Conservation (phyloP, 2,888 invertebrate species). For the Eurytoma adleriae region DNA sequence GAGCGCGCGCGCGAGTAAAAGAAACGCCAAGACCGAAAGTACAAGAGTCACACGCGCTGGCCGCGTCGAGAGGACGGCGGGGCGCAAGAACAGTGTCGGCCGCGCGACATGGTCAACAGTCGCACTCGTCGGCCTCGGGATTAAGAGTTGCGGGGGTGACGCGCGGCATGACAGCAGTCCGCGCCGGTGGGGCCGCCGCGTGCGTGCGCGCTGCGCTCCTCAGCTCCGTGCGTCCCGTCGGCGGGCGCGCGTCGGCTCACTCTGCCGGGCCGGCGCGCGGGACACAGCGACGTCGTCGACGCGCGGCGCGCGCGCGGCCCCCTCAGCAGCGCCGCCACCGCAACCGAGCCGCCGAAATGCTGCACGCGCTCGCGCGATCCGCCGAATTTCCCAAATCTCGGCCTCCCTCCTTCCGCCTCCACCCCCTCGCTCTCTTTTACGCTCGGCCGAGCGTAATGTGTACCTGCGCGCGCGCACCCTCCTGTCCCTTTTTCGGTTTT, state of each 20-base stretch:
- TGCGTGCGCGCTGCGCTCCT: not conserved
- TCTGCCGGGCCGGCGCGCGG: slow-evolving; percentile 8
- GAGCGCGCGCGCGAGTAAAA: too few species aligned
- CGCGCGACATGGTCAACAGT: too few species aligned
- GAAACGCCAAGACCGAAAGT: too few species aligned
- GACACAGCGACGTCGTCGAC: slow-evolving; percentile 1
- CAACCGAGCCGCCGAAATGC: too few species aligned
- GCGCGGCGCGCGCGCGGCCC: not conserved
- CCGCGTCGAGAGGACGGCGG: too few species aligned
- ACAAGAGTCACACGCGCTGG: too few species aligned
- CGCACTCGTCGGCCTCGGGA: too few species aligned
- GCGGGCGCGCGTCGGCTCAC: slow-evolving; percentile 23
- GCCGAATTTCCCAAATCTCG: slow-evolving; percentile 19
- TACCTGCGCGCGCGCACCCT: not conserved
- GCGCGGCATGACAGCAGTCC: too few species aligned
- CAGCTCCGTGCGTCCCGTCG: not conserved
- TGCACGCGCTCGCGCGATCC: not conserved
- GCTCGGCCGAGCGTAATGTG: not conserved
- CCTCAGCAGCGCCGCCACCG: too few species aligned
- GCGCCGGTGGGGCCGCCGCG: not conserved
- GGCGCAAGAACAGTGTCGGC: too few species aligned
- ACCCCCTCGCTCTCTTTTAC: not conserved
- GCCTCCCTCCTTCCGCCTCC: not conserved
- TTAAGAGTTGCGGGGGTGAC: too few species aligned
- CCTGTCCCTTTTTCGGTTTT: not conserved